These are phyloP conservation scores for Hypena proboscidalis DNA, from an alignment of 2,888 invertebrate genomes.

Conservation along the genomic window DNA sequence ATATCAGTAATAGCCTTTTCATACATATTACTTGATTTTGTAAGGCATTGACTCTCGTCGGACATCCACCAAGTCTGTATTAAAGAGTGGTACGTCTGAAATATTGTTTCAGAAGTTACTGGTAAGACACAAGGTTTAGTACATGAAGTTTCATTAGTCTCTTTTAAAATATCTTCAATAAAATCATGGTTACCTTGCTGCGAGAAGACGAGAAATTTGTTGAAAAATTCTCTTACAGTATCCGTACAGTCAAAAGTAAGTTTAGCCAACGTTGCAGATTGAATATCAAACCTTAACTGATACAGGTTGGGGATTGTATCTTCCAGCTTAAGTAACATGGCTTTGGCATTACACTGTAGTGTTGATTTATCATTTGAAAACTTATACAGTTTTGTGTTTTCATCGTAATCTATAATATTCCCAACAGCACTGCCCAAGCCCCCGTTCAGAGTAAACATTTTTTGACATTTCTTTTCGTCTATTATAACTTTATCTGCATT, in stretches of 20 bases:
- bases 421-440: slow-evolving; percentile 28
- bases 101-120: slow-evolving; percentile 17
- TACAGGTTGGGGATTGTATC: slow-evolving; percentile 8
- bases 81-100: slow-evolving; percentile 23
- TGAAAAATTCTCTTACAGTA: slow-evolving; percentile 19
- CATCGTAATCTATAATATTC: slow-evolving; percentile 22
- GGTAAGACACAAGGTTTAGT: not conserved
- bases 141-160: slow-evolving; percentile 12
- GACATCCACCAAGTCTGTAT: slow-evolving; percentile 31
- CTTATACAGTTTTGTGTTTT: slow-evolving; percentile 14
- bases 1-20: not conserved
- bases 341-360: slow-evolving; percentile 12
- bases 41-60: slow-evolving; percentile 20
- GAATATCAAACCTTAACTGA: slow-evolving; percentile 15
- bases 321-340: slow-evolving; percentile 4
- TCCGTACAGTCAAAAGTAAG: slow-evolving; percentile 14
- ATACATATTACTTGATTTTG: slow-evolving; percentile 3
- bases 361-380: slow-evolving; percentile 13
- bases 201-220: slow-evolving; percentile 24
- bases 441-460: slow-evolving; percentile 15
- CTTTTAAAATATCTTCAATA: slow-evolving; percentile 14
- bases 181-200: slow-evolving; percentile 23
- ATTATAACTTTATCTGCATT: slow-evolving; percentile 9
- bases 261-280: slow-evolving; percentile 24
- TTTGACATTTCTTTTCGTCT: slow-evolving; percentile 18